A percentile compares a stretch with the other conserved stretches of the same genome.
Conservation (phyloP, 2,113 vertebrate species). For the Trogon melanurus region DNA sequence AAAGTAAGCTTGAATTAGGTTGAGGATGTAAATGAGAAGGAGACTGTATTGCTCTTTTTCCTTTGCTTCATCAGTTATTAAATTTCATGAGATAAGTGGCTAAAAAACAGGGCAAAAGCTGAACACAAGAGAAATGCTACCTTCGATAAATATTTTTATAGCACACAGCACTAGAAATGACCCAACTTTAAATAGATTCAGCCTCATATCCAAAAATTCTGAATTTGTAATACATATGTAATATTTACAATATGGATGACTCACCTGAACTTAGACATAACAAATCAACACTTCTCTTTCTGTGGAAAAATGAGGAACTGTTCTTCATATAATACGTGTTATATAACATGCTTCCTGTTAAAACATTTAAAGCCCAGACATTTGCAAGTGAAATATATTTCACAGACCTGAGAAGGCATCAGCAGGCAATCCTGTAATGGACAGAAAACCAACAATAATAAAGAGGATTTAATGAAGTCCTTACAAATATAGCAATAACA, state of each 20-base stretch:
- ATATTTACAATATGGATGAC: background rate
- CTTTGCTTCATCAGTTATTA: conserved; percentile 86
- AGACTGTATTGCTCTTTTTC: conserved; percentile 84
- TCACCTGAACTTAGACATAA: background rate
- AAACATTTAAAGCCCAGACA: conserved; percentile 75
- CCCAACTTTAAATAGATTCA: background rate
- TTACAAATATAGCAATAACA: background rate
- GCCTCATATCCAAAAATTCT: background rate
- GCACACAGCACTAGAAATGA: background rate
- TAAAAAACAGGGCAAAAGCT: conserved; percentile 54
- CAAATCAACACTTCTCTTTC: background rate
- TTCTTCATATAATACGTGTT: background rate
- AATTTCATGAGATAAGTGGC: conserved; percentile 83
- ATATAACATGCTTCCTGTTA: background rate
- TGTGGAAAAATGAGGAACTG: background rate
- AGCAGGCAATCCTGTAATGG: conserved; percentile 83
- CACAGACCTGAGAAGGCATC: conserved; percentile 79
- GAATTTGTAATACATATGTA: background rate
- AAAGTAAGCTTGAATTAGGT: conserved; percentile 81
- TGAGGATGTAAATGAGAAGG: conserved; percentile 84
- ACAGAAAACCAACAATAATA: conserved; percentile 63
- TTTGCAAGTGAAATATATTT: conserved; percentile 79
- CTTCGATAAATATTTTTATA: background rate
- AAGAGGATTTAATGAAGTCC: conserved; percentile 38
- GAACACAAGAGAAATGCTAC: background rate